phyloP scores from a whole-genome alignment of 2,113 vertebrate species.

The Carettochelys insculpta region DNA sequence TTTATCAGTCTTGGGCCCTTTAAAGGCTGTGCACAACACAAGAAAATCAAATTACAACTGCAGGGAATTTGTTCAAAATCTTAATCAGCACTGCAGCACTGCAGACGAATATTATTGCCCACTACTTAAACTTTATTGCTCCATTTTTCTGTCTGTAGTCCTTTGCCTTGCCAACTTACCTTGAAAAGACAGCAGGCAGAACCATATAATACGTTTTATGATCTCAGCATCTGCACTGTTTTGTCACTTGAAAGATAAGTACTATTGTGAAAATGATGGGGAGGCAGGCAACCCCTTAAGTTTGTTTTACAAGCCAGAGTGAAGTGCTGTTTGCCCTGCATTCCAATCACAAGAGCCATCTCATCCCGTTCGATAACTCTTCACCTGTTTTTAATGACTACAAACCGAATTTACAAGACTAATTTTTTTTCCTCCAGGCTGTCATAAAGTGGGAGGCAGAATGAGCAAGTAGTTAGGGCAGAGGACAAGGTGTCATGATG shows the following conservation, averaged over 20 bases:
- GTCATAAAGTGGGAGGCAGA: slow-evolving; percentile 14
- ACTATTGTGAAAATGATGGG: slow-evolving; percentile 29
- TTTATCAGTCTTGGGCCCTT: slow-evolving; percentile 68
- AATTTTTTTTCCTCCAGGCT: slow-evolving; percentile 8
- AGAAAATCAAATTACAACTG: slow-evolving; percentile 79
- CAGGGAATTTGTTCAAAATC: slow-evolving; percentile 73
- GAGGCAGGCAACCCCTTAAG: neutral
- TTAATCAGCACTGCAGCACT: slow-evolving; percentile 75
- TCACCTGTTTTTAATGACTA: neutral
- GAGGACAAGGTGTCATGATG: slow-evolving; percentile 33
- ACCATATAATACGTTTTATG: slow-evolving; percentile 70
- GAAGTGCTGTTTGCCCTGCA: neutral
- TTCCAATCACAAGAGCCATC: slow-evolving; percentile 1
- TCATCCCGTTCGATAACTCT: neutral
- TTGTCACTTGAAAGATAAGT: slow-evolving; percentile 56
- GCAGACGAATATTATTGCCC: slow-evolving; percentile 78
- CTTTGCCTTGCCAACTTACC: slow-evolving; percentile 70
- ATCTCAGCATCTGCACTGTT: slow-evolving; percentile 65
- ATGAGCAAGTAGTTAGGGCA: neutral
- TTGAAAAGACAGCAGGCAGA: slow-evolving; percentile 70
- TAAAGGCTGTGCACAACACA: slow-evolving; percentile 60
- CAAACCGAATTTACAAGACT: slow-evolving; percentile 17
- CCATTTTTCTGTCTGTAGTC: slow-evolving; percentile 75
- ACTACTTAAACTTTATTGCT: slow-evolving; percentile 78
- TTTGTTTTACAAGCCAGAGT: slow-evolving; percentile 32